These are phyloP conservation scores for Catocala sponsa DNA, from an alignment of 2,888 invertebrate species.

Conservation along the genomic window DNA sequence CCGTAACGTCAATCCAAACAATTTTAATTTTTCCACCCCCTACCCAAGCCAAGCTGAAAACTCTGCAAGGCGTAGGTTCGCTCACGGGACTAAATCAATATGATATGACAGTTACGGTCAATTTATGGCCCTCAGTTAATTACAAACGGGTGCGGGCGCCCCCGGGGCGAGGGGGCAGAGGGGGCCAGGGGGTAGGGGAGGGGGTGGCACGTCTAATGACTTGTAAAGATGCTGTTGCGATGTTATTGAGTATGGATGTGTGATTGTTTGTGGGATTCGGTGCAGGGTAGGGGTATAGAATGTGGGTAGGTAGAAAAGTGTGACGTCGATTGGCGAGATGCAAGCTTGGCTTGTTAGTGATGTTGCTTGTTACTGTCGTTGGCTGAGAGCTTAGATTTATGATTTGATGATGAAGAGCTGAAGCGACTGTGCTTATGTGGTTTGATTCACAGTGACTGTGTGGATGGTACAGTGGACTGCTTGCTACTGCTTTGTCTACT, in stretches of 20 bases:
- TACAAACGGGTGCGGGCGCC: slow-evolving; percentile 79
- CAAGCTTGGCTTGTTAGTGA: too few relatives aligned
- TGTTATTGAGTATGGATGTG: slow-evolving; percentile 57
- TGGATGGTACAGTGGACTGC: too few relatives aligned
- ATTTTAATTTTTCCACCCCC: slow-evolving; percentile 68
- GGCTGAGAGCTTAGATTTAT: too few relatives aligned
- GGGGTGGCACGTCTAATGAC: slow-evolving; percentile 78
- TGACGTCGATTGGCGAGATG: background rate
- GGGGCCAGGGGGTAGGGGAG: slow-evolving; percentile 33
- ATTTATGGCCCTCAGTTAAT: slow-evolving; percentile 88
- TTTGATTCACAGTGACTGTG: too few relatives aligned
- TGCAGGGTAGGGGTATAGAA: slow-evolving; percentile 7
- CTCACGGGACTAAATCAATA: slow-evolving; percentile 87
- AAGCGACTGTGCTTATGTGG: too few relatives aligned
- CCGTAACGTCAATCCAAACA: slow-evolving; percentile 67
- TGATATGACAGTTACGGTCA: slow-evolving; percentile 88
- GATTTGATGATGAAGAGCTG: too few relatives aligned
- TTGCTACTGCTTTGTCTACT: too few relatives aligned
- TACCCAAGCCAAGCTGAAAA: slow-evolving; percentile 61
- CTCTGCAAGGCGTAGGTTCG: slow-evolving; percentile 65
- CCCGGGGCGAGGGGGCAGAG: slow-evolving; percentile 42
- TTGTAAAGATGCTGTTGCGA: slow-evolving; percentile 80
- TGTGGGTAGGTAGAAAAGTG: background rate
- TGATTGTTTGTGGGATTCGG: slow-evolving; percentile 51
- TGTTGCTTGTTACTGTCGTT: too few relatives aligned